Evolutionary conservation across 2,888 invertebrate genomes (phyloP).

Genomic region (Tetragnatha montana): DNA sequence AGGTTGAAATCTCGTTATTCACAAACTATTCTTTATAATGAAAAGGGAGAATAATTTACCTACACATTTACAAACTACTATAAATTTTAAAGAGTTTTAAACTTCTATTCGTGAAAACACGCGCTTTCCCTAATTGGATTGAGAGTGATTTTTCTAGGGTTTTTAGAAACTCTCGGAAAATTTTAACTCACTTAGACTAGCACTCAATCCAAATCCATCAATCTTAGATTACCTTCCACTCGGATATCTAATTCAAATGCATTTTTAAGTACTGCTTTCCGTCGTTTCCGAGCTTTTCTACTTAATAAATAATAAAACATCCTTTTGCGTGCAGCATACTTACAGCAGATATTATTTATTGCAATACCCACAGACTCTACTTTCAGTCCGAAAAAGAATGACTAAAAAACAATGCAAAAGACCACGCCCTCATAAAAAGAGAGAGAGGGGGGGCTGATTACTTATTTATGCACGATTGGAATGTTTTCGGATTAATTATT

Average conservation of each 20-base stretch:
- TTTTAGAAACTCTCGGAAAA: too few species aligned
- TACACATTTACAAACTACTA: too few species aligned
- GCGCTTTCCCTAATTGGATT: too few species aligned
- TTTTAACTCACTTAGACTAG: too few species aligned
- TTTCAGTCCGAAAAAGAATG: neutral
- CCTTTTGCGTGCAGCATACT: slow-evolving; percentile 15
- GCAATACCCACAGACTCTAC: slow-evolving; percentile 2
- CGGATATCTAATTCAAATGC: slow-evolving; percentile 10
- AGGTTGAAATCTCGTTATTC: too few species aligned
- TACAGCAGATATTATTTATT: slow-evolving; percentile 46
- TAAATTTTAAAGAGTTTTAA: too few species aligned
- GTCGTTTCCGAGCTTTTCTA: slow-evolving; percentile 21
- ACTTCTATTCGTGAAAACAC: too few species aligned
- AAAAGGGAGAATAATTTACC: too few species aligned
- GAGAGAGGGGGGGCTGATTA: neutral
- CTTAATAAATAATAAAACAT: slow-evolving; percentile 26
- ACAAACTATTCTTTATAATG: too few species aligned
- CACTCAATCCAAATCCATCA: neutral
- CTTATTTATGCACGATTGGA: neutral
- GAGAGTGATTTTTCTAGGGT: too few species aligned
- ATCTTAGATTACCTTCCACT: neutral
- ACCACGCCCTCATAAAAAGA: slow-evolving; percentile 33
- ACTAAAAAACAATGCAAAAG: slow-evolving; percentile 17
- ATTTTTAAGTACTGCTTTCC: neutral
- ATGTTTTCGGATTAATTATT: neutral